These are phyloP conservation scores for Chirona hameri DNA, from an alignment of 2,888 invertebrate species.

Conservation along the genomic window DNA sequence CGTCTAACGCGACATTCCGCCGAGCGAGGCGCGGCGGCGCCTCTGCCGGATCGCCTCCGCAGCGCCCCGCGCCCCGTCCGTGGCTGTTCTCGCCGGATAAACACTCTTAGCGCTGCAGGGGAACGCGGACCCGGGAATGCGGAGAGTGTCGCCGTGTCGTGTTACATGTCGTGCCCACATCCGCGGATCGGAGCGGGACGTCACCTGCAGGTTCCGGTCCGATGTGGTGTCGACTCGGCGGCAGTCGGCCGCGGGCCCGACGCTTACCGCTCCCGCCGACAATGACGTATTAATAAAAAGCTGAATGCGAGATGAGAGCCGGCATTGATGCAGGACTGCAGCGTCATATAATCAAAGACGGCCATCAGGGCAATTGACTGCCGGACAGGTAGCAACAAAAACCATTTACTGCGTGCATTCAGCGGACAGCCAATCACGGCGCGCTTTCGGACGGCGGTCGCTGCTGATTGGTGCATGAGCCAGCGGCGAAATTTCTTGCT, in stretches of 20 bases:
- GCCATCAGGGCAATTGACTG: neutral
- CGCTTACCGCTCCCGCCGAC: neutral
- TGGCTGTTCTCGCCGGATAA: too few relatives aligned
- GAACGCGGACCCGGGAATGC: too few relatives aligned
- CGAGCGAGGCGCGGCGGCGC: too few relatives aligned
- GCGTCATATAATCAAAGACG: neutral
- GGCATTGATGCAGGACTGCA: neutral
- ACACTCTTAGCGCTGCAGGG: too few relatives aligned
- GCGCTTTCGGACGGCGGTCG: neutral
- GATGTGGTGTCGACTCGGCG: neutral
- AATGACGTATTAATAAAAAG: neutral
- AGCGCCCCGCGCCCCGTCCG: neutral
- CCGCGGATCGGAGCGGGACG: neutral
- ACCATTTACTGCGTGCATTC: neutral
- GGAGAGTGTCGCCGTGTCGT: neutral
- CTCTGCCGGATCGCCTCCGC: too few relatives aligned
- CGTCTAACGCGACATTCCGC: neutral
- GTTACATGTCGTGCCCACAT: neutral
- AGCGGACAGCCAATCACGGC: neutral
- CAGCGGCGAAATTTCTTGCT: slow-evolving; percentile 26
- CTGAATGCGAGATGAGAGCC: slow-evolving; percentile 2
- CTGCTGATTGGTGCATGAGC: neutral
- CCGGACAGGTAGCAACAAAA: slow-evolving; percentile 23
- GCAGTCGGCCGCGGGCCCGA: neutral
- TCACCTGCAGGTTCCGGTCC: neutral